Conservation (phyloP, 1,140 invertebrate genomes). For the Pissodes strobi region DNA sequence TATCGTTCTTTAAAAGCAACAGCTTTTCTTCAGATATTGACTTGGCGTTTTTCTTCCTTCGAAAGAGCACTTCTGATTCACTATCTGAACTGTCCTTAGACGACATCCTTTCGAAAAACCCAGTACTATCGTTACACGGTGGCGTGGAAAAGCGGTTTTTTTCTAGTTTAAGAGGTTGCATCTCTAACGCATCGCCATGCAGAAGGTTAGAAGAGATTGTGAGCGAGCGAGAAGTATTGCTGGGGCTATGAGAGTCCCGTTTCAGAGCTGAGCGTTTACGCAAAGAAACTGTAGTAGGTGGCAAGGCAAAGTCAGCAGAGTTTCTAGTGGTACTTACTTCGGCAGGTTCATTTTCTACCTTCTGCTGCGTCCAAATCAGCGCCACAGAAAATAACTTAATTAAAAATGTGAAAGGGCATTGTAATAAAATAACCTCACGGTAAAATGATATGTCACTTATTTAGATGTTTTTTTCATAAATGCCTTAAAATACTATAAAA, state of each 20-base stretch:
- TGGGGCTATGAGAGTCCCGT: conserved; percentile 1
- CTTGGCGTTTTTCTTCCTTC: conserved; percentile 1
- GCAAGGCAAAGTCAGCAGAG: conserved; percentile 37
- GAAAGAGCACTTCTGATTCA: conserved; percentile 18
- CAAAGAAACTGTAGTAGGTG: conserved; percentile 34
- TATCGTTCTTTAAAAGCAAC: conserved; percentile 50
- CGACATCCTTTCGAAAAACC: conserved; percentile 39
- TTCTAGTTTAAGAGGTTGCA: conserved; percentile 31
- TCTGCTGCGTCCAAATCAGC: conserved; percentile 56
- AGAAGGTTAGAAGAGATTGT: conserved; percentile 12
- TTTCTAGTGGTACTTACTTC: conserved; percentile 60
- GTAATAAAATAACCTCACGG: conserved; percentile 15
- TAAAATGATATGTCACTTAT: too few relatives aligned
- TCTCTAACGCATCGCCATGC: conserved; percentile 32
- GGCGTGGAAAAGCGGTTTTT: conserved; percentile 34
- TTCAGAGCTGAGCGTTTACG: conserved; percentile 45
- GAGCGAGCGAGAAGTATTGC: conserved; percentile 9
- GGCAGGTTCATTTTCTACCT: conserved; percentile 56
- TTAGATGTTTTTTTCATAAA: too few relatives aligned
- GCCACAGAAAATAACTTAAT: conserved; percentile 40
- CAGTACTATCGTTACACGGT: conserved; percentile 32
- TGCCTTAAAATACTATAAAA: too few relatives aligned
- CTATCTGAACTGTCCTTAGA: conserved; percentile 48
- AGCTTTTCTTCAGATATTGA: conserved; percentile 50
- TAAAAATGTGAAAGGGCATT: conserved; percentile 22